Evolutionary conservation across 2,113 vertebrate species (phyloP).

Genomic region (Laticauda laticaudata): DNA sequence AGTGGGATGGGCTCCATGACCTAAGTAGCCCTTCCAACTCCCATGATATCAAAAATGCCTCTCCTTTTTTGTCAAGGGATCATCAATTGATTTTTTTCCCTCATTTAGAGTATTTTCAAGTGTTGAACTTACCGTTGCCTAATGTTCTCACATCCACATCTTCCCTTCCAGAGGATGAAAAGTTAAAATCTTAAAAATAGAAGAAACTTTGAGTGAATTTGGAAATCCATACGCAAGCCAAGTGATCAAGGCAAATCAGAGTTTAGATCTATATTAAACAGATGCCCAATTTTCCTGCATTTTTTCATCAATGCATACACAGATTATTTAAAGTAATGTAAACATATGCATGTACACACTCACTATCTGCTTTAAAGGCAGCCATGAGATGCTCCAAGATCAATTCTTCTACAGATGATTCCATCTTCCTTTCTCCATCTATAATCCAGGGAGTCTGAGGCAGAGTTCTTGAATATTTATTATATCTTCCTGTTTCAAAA

Average conservation of each 20-base stretch:
- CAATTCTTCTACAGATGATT: constrained; percentile 96
- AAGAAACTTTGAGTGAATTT: constrained; percentile 4
- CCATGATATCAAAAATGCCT: not conserved
- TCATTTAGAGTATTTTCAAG: not conserved
- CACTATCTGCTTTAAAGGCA: constrained; percentile 85
- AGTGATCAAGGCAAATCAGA: not conserved
- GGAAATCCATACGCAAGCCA: not conserved
- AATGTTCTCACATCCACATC: constrained; percentile 96
- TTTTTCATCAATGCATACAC: not conserved
- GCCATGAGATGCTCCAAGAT: constrained; percentile 85
- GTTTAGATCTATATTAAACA: not conserved
- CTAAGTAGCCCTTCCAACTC: not conserved
- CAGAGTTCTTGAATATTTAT: constrained; percentile 92
- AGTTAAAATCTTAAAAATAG: constrained; percentile 87
- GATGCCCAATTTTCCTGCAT: not conserved
- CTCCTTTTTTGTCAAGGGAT: rapidly evolving
- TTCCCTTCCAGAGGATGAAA: constrained; percentile 96
- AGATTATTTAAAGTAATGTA: not conserved
- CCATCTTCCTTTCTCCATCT: constrained; percentile 92
- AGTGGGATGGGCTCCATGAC: not conserved
- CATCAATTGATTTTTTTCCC: not conserved
- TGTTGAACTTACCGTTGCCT: constrained; percentile 85
- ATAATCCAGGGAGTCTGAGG: constrained; percentile 99
- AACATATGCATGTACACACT: constrained; percentile 43
- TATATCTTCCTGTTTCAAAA: constrained; percentile 84